Evolutionary conservation across 2,113 vertebrate species (phyloP).

Genomic region (Erinaceus europaeus): DNA sequence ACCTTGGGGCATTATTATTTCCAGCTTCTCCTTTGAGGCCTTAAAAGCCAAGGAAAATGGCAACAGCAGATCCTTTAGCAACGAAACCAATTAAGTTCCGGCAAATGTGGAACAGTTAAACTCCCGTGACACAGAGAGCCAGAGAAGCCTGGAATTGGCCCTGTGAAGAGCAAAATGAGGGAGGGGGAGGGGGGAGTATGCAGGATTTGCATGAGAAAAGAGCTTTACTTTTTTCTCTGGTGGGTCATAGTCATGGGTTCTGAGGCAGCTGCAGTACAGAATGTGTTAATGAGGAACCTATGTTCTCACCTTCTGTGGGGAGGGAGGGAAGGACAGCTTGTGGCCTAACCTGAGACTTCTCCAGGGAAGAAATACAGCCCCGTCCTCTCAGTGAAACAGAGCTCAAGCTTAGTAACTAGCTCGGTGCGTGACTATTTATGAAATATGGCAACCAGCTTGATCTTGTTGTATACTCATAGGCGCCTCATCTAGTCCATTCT

Average conservation of each 20-base stretch:
- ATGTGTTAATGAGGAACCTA: accelerated
- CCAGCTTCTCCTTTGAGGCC: not conserved
- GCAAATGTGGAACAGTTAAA: not conserved
- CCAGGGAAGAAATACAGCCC: not conserved
- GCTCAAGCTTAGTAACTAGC: not conserved
- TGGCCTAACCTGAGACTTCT: not conserved
- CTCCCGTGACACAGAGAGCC: not conserved
- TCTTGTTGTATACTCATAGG: not conserved
- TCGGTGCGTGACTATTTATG: not conserved
- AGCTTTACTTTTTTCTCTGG: not conserved
- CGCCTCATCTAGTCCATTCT: not conserved
- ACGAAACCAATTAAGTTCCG: not conserved
- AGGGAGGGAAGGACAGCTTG: accelerated
- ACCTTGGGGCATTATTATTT: slow-evolving; percentile 8
- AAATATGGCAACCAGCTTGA: not conserved
- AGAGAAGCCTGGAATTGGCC: not conserved
- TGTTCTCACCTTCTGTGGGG: not conserved
- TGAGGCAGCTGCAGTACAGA: not conserved
- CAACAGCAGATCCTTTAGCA: not conserved
- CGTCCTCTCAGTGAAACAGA: not conserved
- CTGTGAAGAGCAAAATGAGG: not conserved
- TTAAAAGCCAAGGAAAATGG: not conserved
- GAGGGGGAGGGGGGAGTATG: no score
- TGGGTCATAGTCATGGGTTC: not conserved
- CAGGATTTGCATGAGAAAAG: not conserved